Evolutionary conservation across 2,797 vertebrate species (phyloP).

Genomic region (Eremophila alpestris): DNA sequence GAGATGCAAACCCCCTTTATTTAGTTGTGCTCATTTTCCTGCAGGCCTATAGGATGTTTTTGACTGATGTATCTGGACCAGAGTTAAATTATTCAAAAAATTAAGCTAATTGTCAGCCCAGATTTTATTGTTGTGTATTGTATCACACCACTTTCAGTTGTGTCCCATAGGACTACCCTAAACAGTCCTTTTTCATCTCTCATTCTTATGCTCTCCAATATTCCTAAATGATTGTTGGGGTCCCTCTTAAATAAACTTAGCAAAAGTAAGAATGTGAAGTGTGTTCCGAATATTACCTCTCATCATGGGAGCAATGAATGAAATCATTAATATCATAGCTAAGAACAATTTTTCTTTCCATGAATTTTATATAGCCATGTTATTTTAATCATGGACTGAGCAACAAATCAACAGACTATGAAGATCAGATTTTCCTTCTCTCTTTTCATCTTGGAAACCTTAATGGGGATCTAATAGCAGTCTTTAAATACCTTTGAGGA

Average conservation of each 20-base stretch:
- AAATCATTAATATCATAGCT: not conserved
- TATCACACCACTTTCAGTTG: not conserved
- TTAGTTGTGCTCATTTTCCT: not conserved
- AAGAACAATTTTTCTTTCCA: not conserved
- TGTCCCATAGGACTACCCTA: not conserved
- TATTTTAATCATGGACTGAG: not conserved
- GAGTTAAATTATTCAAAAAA: slow-evolving; percentile 24
- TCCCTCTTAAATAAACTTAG: not conserved
- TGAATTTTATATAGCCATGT: not conserved
- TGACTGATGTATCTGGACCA: not conserved
- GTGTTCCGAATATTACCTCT: not conserved
- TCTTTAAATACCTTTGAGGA: not conserved
- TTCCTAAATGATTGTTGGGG: not conserved
- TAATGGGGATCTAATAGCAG: not conserved
- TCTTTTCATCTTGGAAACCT: not conserved
- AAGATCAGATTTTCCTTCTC: not conserved
- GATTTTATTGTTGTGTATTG: not conserved
- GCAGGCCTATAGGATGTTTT: not conserved
- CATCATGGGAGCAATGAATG: not conserved
- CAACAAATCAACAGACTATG: not conserved
- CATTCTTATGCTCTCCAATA: not conserved
- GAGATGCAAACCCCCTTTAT: not conserved
- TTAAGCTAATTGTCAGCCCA: not conserved
- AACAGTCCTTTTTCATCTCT: not conserved
- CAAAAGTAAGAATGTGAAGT: not conserved